Conservation (phyloP, 1,140 invertebrate genomes). For the Drosophila truncata region DNA sequence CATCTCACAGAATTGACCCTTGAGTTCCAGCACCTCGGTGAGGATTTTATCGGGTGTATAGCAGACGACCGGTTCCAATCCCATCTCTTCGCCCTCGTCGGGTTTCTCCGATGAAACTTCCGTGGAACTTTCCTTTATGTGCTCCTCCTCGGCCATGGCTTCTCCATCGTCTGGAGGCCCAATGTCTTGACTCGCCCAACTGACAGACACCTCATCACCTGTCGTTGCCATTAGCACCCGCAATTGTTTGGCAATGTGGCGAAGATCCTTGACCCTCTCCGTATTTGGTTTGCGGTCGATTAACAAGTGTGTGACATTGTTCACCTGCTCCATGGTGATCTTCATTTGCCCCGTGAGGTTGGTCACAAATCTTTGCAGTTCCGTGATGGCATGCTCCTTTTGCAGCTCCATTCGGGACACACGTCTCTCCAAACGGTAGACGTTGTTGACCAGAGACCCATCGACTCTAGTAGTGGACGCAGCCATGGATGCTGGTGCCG, state of each 20-base stretch:
- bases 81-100: conserved; percentile 52
- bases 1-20: conserved; percentile 66
- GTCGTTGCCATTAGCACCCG: conserved; percentile 45
- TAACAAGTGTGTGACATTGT: conserved; percentile 66
- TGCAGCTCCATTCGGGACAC: conserved; percentile 60
- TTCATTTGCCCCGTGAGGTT: conserved; percentile 58
- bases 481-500: neutral
- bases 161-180: conserved; percentile 35
- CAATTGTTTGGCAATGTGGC: conserved; percentile 55
- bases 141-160: conserved; percentile 22
- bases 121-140: conserved; percentile 26
- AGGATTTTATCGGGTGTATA: conserved; percentile 71
- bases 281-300: conserved; percentile 65
- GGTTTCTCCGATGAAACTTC: conserved; percentile 41
- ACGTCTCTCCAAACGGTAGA: conserved; percentile 48
- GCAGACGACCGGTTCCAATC: conserved; percentile 62
- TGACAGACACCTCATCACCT: conserved; percentile 54
- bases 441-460: conserved; percentile 30
- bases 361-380: conserved; percentile 1
- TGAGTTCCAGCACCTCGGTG: conserved; percentile 66
- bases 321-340: conserved; percentile 73
- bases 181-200: conserved; percentile 54
- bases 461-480: conserved; percentile 37
- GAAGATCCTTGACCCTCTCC: conserved; percentile 46
- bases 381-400: conserved; percentile 46